Conservation (phyloP, 1,140 invertebrate genomes). For the Cyclargus thomasi region DNA sequence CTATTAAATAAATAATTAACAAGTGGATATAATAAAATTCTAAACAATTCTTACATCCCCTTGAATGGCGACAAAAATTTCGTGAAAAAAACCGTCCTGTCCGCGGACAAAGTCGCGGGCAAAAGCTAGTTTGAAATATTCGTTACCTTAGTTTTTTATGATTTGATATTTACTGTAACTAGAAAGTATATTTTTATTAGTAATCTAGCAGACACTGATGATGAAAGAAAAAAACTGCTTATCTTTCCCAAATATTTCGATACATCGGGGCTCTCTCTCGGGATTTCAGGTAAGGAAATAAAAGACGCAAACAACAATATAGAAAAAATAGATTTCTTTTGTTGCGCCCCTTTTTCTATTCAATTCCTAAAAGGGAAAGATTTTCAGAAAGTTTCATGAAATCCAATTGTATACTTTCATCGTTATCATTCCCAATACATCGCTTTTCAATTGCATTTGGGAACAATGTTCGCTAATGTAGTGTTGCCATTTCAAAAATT, state of each 20-base stretch:
- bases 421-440: not conserved
- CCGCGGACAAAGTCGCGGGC: no score
- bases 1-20: no score
- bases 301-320: slow-evolving; percentile 11
- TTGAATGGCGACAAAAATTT: no score
- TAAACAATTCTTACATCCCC: no score
- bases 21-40: no score
- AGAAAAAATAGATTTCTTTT: slow-evolving; percentile 11
- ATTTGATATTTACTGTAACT: no score
- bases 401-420: not conserved
- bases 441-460: not conserved
- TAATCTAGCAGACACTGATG: not conserved
- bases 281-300: slow-evolving; percentile 12
- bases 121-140: no score
- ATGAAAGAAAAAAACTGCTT: not conserved
- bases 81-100: no score
- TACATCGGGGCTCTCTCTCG: not conserved
- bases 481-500: no score
- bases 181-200: no score
- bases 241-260: slow-evolving; percentile 6
- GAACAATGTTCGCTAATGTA: not conserved
- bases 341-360: slow-evolving; percentile 4
- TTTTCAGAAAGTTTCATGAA: slow-evolving; percentile 5
- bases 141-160: no score
- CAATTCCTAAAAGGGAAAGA: slow-evolving; percentile 1